phyloP scores from a whole-genome alignment of 2,888 invertebrate species.

The Ophioninae sp. region DNA sequence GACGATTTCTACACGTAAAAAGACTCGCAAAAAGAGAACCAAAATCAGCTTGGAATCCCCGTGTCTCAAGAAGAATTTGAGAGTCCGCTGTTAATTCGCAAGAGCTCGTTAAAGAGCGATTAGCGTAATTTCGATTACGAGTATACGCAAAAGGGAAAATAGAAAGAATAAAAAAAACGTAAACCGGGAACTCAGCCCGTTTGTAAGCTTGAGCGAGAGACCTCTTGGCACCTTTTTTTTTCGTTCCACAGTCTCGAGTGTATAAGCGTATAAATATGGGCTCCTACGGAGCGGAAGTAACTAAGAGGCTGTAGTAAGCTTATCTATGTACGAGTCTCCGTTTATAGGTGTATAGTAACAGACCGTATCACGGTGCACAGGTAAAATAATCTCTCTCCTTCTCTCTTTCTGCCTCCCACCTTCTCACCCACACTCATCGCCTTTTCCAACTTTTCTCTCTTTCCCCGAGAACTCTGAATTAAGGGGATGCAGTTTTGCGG shows the following conservation, averaged over 20 bases:
- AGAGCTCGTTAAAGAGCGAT: neutral
- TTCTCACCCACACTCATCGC: neutral
- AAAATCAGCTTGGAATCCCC: too few relatives aligned
- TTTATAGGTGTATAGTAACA: neutral
- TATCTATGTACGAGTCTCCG: neutral
- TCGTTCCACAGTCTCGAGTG: conserved; percentile 7
- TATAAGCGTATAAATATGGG: conserved; percentile 22
- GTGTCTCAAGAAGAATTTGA: too few relatives aligned
- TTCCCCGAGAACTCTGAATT: conserved; percentile 10
- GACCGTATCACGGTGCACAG: conserved; percentile 11
- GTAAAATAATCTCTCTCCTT: conserved; percentile 42
- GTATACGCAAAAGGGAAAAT: neutral
- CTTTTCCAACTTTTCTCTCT: neutral
- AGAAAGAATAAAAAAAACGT: neutral
- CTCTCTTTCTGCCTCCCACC: neutral
- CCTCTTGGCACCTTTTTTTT: conserved; percentile 15
- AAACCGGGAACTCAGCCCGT: neutral
- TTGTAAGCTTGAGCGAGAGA: conserved; percentile 3
- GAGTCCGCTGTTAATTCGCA: neutral
- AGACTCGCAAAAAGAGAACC: too few relatives aligned
- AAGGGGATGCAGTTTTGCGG: conserved; percentile 37
- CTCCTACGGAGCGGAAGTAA: conserved; percentile 43
- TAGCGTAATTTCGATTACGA: neutral
- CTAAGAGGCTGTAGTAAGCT: conserved; percentile 40
- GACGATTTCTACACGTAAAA: too few relatives aligned